These are phyloP conservation scores for Labrus mixtus DNA, from an alignment of 2,113 vertebrate species.

Conservation along the genomic window DNA sequence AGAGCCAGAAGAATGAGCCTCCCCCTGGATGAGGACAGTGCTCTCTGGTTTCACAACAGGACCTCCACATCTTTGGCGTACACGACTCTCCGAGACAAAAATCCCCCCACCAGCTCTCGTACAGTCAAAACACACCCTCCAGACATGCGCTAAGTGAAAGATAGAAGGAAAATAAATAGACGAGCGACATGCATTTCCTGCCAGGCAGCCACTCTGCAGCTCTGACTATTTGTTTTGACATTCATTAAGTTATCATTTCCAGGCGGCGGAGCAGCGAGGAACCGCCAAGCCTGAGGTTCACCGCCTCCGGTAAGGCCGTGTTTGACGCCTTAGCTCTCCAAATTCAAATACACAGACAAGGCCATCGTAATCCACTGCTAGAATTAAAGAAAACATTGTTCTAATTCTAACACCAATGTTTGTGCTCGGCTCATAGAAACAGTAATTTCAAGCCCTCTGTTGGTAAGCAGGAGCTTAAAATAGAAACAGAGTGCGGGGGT, in stretches of 20 bases:
- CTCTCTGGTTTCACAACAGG: constrained; percentile 66
- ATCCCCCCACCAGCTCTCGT: constrained; percentile 26
- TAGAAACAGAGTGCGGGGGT: background rate
- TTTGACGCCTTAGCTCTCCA: constrained; percentile 49
- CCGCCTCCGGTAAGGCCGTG: constrained; percentile 19
- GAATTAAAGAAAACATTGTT: constrained; percentile 56
- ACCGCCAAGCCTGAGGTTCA: constrained; percentile 30
- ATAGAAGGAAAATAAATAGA: constrained; percentile 68
- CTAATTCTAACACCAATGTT: constrained; percentile 66
- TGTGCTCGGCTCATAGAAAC: constrained; percentile 24
- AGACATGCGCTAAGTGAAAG: constrained; percentile 51
- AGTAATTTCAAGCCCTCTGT: constrained; percentile 7
- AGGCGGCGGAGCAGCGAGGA: constrained; percentile 50
- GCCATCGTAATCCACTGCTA: constrained; percentile 22
- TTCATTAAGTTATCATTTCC: constrained; percentile 71
- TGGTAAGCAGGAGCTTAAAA: constrained; percentile 12
- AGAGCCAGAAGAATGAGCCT: background rate
- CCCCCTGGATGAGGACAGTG: constrained; percentile 18
- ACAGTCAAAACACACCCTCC: constrained; percentile 69
- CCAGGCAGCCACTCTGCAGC: constrained; percentile 61
- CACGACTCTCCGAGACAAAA: constrained; percentile 36
- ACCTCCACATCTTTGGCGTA: constrained; percentile 46
- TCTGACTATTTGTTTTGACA: constrained; percentile 75
- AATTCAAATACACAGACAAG: constrained; percentile 62
- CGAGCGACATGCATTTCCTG: constrained; percentile 65